Evolutionary conservation across 2,797 vertebrate genomes (phyloP), one percentile per base, ranked within the genome.

Genomic region (Thaleichthys pacificus): DNA sequence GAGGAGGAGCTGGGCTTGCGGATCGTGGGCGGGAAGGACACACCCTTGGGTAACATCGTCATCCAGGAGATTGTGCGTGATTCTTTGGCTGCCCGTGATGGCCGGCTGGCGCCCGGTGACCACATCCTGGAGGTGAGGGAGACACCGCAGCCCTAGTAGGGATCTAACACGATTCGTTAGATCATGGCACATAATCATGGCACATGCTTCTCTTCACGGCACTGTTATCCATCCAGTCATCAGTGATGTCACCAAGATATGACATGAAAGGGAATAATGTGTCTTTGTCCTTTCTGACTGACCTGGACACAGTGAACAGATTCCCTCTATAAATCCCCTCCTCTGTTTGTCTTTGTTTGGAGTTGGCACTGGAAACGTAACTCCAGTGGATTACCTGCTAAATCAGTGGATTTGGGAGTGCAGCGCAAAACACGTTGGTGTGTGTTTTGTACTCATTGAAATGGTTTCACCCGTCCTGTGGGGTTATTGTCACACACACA

Each of bases 21-120:
- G 71, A 96, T 97, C 22, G 96, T 98, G 3, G 96, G 96, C 14
- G 96, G 96, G 0, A 97, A 96, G 85, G 95, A 98, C 91, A 97
- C 96, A 0, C 96, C 96, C 0, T 89, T 98, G 21, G 96, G 96
- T 7, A 97, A 96, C 82, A 95, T 98, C 0, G 95, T 98, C 58
- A 92, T 98, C 76, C 96, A 98, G 85, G 96, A 97, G 70, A 92
- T 97, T 26, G 79, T 96, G 74, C 85, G 91, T 66, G 95, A 97
- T 85, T 95, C 95, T 0, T 80, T 94, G 66, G 82, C 93, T 3
- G 93, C 94, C 70, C 89, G 93, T 1, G 95, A 97, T 74, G 95
- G 95, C 79, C 93, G 91, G 78, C 92, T 98, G 84, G 94, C 95
- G 26, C 96, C 96, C 0, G 96, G 96, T 68, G 96, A 98, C 77